Conservation (phyloP, 2,888 invertebrate genomes). For the Rhamnusium bicolor region DNA sequence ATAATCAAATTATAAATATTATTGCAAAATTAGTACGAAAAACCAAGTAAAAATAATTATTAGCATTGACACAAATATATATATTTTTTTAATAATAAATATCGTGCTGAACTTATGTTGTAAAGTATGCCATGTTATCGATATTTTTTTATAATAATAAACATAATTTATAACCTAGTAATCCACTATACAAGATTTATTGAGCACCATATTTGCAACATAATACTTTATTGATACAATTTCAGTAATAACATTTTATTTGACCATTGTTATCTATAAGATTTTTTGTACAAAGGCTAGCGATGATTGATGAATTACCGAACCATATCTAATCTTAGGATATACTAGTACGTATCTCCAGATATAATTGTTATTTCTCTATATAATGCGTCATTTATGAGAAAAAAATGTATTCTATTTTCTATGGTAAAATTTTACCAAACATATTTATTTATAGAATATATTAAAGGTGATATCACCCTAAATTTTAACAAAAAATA, state of each 20-base stretch:
- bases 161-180: neutral
- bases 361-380: no score
- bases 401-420: no score
- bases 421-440: no score
- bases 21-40: neutral
- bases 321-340: neutral
- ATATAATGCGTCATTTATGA: no score
- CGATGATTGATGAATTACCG: neutral
- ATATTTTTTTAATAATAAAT: neutral
- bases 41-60: neutral
- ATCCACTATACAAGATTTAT: neutral
- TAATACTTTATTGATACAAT: neutral
- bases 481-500: neutral
- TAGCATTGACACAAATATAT: neutral
- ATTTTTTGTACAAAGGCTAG: neutral
- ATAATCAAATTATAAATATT: neutral
- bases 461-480: no score
- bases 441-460: no score
- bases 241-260: neutral
- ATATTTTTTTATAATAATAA: neutral
- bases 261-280: neutral
- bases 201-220: neutral
- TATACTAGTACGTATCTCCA: neutral
- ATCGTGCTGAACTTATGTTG: neutral
- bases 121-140: constrained; percentile 9